Percentiles rank a stretch among this genome's conserved stretches.
Conservation (phyloP, 1,140 invertebrate species). For the Anoplophora glabripennis region DNA sequence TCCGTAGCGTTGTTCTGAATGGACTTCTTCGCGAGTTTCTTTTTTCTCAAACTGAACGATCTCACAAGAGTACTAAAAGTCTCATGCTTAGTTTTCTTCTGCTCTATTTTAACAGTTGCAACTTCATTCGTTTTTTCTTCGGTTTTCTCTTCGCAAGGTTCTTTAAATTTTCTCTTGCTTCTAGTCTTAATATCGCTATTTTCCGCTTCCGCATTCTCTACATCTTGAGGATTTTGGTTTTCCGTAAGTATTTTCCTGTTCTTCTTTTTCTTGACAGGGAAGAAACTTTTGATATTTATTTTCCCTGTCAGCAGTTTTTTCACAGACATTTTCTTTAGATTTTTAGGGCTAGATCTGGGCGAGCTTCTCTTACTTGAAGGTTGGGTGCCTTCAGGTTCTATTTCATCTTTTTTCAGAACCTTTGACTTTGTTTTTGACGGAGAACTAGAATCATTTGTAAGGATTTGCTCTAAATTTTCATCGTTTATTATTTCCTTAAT, state of each 20-base stretch:
- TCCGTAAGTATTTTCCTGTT: slow-evolving; percentile 12
- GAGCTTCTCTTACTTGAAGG: slow-evolving; percentile 5
- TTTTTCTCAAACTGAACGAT: slow-evolving; percentile 21
- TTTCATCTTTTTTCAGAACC: slow-evolving; percentile 5
- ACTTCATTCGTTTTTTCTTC: background rate
- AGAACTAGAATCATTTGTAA: background rate
- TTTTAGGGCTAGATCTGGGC: slow-evolving; percentile 11
- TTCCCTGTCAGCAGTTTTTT: slow-evolving; percentile 27
- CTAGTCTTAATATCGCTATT: slow-evolving; percentile 7
- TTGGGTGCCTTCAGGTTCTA: background rate
- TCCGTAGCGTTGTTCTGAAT: background rate
- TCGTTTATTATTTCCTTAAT: slow-evolving; percentile 2
- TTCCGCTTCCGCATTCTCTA: background rate
- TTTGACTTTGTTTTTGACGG: slow-evolving; percentile 4
- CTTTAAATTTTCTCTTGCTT: slow-evolving; percentile 2
- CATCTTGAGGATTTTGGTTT: slow-evolving; percentile 4
- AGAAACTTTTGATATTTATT: slow-evolving; percentile 38
- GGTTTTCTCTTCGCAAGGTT: slow-evolving; percentile 3
- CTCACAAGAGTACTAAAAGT: slow-evolving; percentile 15
- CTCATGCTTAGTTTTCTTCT: slow-evolving; percentile 7
- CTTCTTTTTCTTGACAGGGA: slow-evolving; percentile 33
- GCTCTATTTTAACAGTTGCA: background rate
- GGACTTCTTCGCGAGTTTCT: background rate
- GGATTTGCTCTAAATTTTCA: slow-evolving; percentile 3
- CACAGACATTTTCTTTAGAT: slow-evolving; percentile 15